Conservation (phyloP, 2,797 vertebrate species). For the Argyrosomus regius region DNA sequence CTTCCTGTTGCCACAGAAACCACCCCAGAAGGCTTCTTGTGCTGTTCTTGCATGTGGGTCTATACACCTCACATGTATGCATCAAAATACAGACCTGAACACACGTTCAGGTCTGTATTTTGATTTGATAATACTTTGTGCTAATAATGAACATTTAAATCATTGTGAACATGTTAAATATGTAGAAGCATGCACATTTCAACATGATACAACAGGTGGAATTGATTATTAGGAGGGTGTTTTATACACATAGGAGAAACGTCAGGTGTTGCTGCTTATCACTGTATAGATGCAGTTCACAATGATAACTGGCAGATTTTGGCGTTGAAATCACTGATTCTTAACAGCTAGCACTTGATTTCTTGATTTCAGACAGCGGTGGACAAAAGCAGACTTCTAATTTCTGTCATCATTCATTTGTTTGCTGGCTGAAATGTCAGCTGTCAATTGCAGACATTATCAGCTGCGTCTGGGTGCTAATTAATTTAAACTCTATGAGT, state of each 20-base stretch:
- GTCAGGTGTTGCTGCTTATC: neutral
- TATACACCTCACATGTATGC: neutral
- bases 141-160: neutral
- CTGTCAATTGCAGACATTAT: neutral
- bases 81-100: no score
- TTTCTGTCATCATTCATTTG: no score
- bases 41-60: neutral
- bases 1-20: conserved; percentile 67
- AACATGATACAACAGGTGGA: neutral
- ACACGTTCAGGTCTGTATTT: neutral
- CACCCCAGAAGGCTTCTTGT: conserved; percentile 1
- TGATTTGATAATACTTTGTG: no score
- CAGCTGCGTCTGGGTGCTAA: neutral
- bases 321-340: no score
- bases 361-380: no score
- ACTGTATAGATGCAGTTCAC: neutral
- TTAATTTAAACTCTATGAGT: neutral
- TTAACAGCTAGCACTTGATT: no score
- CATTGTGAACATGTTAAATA: neutral
- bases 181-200: neutral
- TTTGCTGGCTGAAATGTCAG: neutral
- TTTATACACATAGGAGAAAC: neutral
- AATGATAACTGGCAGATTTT: neutral
- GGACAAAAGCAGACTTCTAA: no score
- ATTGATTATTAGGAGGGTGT: neutral